phyloP scores from a whole-genome alignment of 2,888 invertebrate genomes.

The Deilephila porcellus region DNA sequence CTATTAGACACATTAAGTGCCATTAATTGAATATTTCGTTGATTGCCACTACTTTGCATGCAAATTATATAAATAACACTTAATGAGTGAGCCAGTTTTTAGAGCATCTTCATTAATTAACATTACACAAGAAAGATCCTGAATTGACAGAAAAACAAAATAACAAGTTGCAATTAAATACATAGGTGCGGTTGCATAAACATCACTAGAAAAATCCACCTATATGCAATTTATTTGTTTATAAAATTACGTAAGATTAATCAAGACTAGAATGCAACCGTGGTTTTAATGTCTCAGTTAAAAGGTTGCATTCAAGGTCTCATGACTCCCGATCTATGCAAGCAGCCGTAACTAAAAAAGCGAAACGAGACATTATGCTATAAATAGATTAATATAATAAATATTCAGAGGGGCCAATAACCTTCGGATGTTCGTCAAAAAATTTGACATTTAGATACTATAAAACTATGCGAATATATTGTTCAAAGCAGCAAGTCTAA shows the following conservation, averaged over 20 bases:
- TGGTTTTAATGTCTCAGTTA: too few relatives aligned
- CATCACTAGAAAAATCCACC: neutral
- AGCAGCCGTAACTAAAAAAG: too few relatives aligned
- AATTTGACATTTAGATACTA: neutral
- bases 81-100: neutral
- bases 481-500: conserved; percentile 26
- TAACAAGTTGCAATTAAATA: neutral
- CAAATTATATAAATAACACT: neutral
- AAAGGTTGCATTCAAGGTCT: too few relatives aligned
- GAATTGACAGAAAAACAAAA: neutral
- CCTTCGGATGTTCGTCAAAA: neutral
- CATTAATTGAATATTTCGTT: neutral
- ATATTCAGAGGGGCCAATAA: neutral
- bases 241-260: too few relatives aligned
- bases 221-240: too few relatives aligned
- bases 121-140: neutral
- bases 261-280: too few relatives aligned
- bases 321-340: too few relatives aligned
- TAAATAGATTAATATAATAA: neutral
- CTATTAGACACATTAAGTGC: neutral
- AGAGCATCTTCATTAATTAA: neutral
- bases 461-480: neutral
- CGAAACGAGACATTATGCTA: neutral
- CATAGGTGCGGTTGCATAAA: neutral
- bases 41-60: neutral